Percentiles rank a stretch among this genome's conserved stretches.
phyloP scores from a whole-genome alignment of 2,797 vertebrate species.

The Sebastes ruberrimus region DNA sequence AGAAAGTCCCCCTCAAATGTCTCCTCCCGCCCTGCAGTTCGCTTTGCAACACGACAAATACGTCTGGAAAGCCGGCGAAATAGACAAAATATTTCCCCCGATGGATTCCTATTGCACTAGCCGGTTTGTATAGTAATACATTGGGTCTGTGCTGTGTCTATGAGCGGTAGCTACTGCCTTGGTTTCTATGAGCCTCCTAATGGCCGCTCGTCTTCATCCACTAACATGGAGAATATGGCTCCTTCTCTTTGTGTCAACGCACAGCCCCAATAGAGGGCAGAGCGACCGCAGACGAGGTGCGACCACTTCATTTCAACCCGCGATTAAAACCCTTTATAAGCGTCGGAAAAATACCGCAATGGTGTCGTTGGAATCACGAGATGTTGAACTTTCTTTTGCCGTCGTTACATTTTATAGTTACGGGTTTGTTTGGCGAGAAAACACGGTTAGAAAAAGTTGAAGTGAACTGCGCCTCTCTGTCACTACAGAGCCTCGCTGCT shows the following conservation, averaged over 20 bases:
- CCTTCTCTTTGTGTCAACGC: constrained; percentile 93
- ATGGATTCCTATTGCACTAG: constrained; percentile 82
- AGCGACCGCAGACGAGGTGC: constrained; percentile 71
- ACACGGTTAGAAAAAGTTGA: constrained; percentile 90
- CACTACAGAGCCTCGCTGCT: constrained; percentile 81
- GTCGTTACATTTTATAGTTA: constrained; percentile 59
- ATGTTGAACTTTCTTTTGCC: constrained; percentile 73
- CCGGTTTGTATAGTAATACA: constrained; percentile 85
- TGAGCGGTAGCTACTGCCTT: constrained; percentile 79
- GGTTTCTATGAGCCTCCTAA: constrained; percentile 86
- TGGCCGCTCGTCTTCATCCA: constrained; percentile 91
- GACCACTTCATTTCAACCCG: constrained; percentile 72
- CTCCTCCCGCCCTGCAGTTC: constrained; percentile 81
- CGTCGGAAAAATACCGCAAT: constrained; percentile 61
- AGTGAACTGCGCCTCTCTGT: constrained; percentile 86
- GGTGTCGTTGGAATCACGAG: constrained; percentile 51
- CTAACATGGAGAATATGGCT: constrained; percentile 94
- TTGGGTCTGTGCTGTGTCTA: constrained; percentile 83
- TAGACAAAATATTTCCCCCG: constrained; percentile 78
- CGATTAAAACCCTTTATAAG: constrained; percentile 54
- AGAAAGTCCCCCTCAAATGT: constrained; percentile 91
- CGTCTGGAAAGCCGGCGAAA: constrained; percentile 67
- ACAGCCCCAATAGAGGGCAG: constrained; percentile 87
- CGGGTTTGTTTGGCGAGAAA: constrained; percentile 65
- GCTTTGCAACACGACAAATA: constrained; percentile 81